Conservation (phyloP, 1,140 invertebrate genomes). For the Spodoptera litura region DNA sequence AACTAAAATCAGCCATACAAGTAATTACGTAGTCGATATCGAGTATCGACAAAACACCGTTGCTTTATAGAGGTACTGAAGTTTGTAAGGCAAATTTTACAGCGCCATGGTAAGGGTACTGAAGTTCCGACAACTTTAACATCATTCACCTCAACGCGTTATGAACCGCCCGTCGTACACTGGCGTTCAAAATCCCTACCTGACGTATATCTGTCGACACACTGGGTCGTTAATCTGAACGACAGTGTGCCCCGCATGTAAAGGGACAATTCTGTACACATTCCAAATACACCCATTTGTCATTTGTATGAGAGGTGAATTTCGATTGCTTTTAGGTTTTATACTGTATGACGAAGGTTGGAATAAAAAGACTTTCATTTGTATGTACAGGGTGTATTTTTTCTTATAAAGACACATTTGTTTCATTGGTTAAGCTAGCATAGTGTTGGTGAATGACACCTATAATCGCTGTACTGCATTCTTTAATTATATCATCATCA, state of each 20-base stretch:
- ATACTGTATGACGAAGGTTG: neutral
- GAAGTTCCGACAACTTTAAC: neutral
- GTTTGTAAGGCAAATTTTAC: too few relatives aligned
- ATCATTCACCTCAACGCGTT: neutral
- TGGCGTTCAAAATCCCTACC: conserved; percentile 5
- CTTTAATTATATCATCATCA: too few relatives aligned
- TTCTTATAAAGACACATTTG: neutral
- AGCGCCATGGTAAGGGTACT: neutral
- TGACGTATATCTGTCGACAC: conserved; percentile 8
- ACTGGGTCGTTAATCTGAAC: conserved; percentile 31
- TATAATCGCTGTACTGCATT: too few relatives aligned
- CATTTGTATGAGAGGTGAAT: neutral
- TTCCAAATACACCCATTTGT: neutral
- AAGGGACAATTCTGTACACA: neutral
- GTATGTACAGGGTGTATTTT: conserved; percentile 2
- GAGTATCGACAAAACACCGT: too few relatives aligned
- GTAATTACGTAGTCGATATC: too few relatives aligned
- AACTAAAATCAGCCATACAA: too few relatives aligned
- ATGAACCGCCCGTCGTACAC: neutral
- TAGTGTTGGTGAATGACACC: too few relatives aligned
- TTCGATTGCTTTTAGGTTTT: neutral
- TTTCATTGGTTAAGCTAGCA: neutral
- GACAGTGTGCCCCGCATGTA: neutral
- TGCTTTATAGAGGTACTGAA: too few relatives aligned
- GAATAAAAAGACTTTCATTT: conserved; percentile 3